Base-by-base conservation (phyloP, 2,888 invertebrate species). In the Parascotia fuliginaria region DNA sequence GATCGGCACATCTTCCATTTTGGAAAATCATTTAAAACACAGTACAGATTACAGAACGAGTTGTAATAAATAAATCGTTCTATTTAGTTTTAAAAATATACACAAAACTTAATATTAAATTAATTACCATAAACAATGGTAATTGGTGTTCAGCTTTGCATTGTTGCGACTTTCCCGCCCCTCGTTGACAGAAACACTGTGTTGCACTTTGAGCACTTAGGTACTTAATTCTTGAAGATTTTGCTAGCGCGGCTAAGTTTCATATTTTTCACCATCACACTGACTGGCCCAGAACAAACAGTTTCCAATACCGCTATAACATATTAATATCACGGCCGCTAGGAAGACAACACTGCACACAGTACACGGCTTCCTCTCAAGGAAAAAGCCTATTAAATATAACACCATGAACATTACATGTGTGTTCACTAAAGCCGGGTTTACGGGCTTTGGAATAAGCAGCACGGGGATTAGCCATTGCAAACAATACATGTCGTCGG, bases 361-460 rank as follows among this genome's bases (percentile, higher is more conserved):
- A 39, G 98, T 98, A 87, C 99, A 99, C 0, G 99, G 99, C 85
- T 92, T 99, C 75, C 98, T 93, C 81, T 99, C 98, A 73, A 99
- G 93, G 87, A 99, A 99, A 92, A 99, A 99, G 72, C 99, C 98
- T 70, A 98, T 96, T 70, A 99, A 91, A 89, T 99, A 99, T 43
- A 99, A 93, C 62, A 98, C 96, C 95, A 99, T 98, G 86, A 99
- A 99, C 96, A 99, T 97, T 55, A 98, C 98, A 88, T 98, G 98
- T 45, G 98, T 98, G 85, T 98, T 97, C 71, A 99, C 95, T 53
- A 99, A 93, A 28, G 98, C 98, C 75, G 99, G 98, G 92, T 99
- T 99, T 60, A 98, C 95, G 47, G 99, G 99, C 89, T 99, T 99
- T 67, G 99, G 99, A 86, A 99, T 98, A 64, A 99, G 94, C 61